Evolutionary conservation across 2,113 vertebrate genomes (phyloP), one percentile per base, ranked within the genome.

Genomic region (Cettia cetti): DNA sequence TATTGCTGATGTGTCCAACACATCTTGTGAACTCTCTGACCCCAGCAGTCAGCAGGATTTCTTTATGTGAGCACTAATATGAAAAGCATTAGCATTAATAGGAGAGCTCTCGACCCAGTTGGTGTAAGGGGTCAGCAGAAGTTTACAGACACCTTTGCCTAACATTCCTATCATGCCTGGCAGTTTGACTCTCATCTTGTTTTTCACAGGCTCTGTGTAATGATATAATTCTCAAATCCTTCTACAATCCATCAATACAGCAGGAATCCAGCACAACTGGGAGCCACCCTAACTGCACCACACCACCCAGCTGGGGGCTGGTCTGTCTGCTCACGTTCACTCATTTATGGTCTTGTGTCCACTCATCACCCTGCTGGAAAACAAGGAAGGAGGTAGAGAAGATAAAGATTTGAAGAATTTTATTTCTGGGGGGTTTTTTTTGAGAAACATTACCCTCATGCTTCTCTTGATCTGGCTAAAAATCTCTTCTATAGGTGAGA

Each of bases 41-140:
- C 95, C 74, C 15, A 52, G 83, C 86, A 95, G 88, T 86, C 92
- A 93, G 95, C 82, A 91, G 81, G 83, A 95, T 95, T 96, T 89
- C 86, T 96, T 94, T 75, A 85, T 94, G 88, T 76, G 91, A 76
- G 91, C 88, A 37, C 85, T 91, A 95, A 94, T 93, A 95, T 83
- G 95, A 96, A 95, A 96, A 92, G 66, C 86, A 95, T 96, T 95
- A 91, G 42, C 93, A 85, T 95, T 97, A 96, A 97, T 96, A 94
- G 93, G 96, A 97, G 82, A 86, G 76, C 59, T 92, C 86, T 86
- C 18, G 15, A 84, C 89, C 71, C 76, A 54, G 37, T 50, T 89
- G 64, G 56, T 95, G 81, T 44, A 53, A 81, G 50, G 88, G 92
- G 97, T 97, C 91, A 96, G 87, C 60, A 94, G 92, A 94, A 96